These are phyloP conservation scores for Andrena haemorrhoa DNA, from an alignment of 2,888 invertebrate genomes.

Conservation along the genomic window DNA sequence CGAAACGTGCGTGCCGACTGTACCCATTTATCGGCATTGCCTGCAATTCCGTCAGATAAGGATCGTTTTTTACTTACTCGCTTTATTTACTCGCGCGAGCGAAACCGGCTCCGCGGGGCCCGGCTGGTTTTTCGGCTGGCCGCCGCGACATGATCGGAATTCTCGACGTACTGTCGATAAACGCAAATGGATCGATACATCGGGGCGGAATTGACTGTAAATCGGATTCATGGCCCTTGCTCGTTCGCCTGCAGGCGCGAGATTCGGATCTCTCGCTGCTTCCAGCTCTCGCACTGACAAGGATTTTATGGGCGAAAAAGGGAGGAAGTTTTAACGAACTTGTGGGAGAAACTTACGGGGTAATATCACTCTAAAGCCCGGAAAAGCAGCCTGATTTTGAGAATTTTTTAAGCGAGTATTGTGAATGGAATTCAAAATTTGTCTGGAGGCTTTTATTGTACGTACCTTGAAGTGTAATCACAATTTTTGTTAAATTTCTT, in stretches of 20 bases:
- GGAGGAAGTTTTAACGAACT: too few relatives aligned
- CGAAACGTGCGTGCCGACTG: not conserved
- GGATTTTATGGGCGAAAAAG: too few relatives aligned
- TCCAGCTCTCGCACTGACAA: too few relatives aligned
- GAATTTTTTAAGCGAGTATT: too few relatives aligned
- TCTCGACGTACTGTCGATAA: not conserved
- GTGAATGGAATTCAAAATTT: too few relatives aligned
- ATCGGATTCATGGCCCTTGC: not conserved
- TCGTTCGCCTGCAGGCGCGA: not conserved
- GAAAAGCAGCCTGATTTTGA: too few relatives aligned
- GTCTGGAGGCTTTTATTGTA: too few relatives aligned
- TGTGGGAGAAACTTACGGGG: too few relatives aligned
- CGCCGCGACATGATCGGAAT: not conserved
- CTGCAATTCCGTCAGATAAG: slow-evolving; percentile 22
- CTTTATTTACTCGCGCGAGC: slow-evolving; percentile 19
- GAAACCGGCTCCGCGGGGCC: not conserved
- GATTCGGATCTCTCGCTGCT: not conserved
- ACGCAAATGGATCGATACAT: slow-evolving; percentile 5
- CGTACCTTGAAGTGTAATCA: too few relatives aligned
- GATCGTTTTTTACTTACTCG: slow-evolving; percentile 39
- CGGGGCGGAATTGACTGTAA: not conserved
- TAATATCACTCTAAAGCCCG: too few relatives aligned
- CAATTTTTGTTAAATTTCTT: too few relatives aligned
- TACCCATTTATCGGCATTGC: not conserved
- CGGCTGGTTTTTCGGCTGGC: not conserved